phyloP scores from a whole-genome alignment of 2,113 vertebrate species.

The Callipepla californica region DNA sequence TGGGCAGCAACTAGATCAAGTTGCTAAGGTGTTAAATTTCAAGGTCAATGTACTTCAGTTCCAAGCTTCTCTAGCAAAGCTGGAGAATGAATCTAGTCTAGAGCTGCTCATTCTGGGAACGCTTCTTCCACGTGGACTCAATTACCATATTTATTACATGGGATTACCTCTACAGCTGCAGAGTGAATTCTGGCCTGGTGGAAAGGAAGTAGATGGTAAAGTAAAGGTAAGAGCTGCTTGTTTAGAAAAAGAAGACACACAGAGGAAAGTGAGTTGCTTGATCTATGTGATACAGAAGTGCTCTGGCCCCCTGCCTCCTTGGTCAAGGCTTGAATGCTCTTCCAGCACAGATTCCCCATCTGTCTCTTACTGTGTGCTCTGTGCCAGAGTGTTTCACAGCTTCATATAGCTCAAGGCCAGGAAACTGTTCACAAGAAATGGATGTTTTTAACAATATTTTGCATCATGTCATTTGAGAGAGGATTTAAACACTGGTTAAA shows the following conservation, averaged over 20 bases:
- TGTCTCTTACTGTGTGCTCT: not conserved
- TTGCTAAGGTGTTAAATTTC: not conserved
- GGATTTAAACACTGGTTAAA: not conserved
- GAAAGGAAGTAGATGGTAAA: not conserved
- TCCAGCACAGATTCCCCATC: slow-evolving; percentile 45
- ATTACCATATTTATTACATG: not conserved
- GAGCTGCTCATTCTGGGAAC: not conserved
- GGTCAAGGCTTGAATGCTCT: slow-evolving; percentile 13
- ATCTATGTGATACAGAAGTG: not conserved
- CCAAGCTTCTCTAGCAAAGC: not conserved
- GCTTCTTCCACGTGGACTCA: fast-evolving
- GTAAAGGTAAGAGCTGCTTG: not conserved
- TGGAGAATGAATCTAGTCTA: not conserved
- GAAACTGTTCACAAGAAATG: not conserved
- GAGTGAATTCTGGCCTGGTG: not conserved
- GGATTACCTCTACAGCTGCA: not conserved
- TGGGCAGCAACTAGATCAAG: not conserved
- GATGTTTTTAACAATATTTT: not conserved
- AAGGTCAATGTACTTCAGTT: not conserved
- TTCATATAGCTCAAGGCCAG: slow-evolving; percentile 16
- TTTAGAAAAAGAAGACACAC: not conserved
- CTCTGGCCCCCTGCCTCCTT: slow-evolving; percentile 24
- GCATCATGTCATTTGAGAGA: not conserved
- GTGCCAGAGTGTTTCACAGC: slow-evolving; percentile 56
- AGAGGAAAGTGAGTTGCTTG: not conserved